Evolutionary conservation across 2,797 vertebrate genomes (phyloP), one percentile per base, ranked within the genome.

Genomic region (Protosalanx chinensis): DNA sequence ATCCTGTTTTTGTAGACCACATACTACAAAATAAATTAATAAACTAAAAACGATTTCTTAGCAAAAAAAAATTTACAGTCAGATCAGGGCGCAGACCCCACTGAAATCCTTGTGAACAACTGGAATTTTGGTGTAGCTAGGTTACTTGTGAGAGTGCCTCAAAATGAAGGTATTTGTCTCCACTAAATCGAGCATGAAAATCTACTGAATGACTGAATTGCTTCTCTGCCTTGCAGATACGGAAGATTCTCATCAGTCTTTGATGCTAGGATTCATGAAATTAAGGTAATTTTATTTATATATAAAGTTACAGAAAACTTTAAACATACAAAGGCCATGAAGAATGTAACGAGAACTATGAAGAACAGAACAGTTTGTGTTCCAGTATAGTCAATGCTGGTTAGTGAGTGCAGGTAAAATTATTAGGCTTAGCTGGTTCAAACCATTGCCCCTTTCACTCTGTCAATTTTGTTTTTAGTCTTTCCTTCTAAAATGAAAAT

Each of bases 181-280:
- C 75, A 73, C n/a, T 76, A 84, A 81, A 12, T 84, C 61, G 77
- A 77, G 71, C 75, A 82, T 82, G 79, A 73, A 77, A 83, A 79
- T 68, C 62, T 30, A 75, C 73, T 83, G 79, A 86, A 75, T 80
- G 70, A 68, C 49, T 74, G 67, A 82, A 73, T 61, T 72, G 73
- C 69, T 75, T 67, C 71, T 70, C 6, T 64, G 68, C 65, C 67
- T 60, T 77, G 46, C 57, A 76, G 74, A 71, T 67, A 41, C 29
- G 74, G 64, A 71, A 72, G 80, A 68, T 32, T 69, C 67, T 66
- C 20, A 71, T 51, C 70, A 72, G 37, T 35, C 64, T 81, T 68
- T 68, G 30, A 74, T 74, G 75, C 71, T 29, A 3, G 1, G 49
- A 64, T 75, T 56, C 16, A 37, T 79, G 66, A 82, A 23, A 66